Evolutionary conservation across 2,797 vertebrate species (phyloP).

Genomic region (Brachyrhaphis roseni): DNA sequence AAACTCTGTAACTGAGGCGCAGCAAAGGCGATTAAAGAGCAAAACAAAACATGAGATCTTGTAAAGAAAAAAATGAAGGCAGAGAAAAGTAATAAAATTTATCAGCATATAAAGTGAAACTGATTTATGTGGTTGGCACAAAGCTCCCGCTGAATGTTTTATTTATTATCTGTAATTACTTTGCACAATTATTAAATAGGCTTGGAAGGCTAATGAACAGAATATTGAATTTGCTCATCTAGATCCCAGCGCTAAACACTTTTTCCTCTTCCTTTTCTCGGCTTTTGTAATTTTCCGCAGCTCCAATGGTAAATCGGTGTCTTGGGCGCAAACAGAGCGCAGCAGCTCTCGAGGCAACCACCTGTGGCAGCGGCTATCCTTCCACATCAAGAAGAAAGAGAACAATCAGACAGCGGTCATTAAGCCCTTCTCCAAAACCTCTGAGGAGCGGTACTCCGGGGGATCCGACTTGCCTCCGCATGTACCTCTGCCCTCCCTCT

Average conservation of each 20-base stretch:
- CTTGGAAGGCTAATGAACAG: slow-evolving; percentile 8
- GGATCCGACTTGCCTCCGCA: slow-evolving; percentile 71
- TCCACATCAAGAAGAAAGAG: slow-evolving; percentile 97
- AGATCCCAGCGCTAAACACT: slow-evolving; percentile 1
- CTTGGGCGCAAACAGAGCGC: slow-evolving; percentile 95
- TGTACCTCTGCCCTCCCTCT: slow-evolving; percentile 70
- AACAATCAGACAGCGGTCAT: slow-evolving; percentile 98
- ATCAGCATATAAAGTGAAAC: background rate
- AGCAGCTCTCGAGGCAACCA: slow-evolving; percentile 90
- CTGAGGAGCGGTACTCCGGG: slow-evolving; percentile 83
- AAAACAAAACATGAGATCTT: background rate
- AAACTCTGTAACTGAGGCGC: background rate
- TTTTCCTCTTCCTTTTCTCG: background rate
- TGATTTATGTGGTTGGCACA: slow-evolving; percentile 12
- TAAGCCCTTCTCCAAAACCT: slow-evolving; percentile 95
- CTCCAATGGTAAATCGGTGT: slow-evolving; percentile 97
- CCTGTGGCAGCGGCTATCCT: slow-evolving; percentile 95
- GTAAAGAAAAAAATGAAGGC: background rate
- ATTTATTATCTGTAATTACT: slow-evolving; percentile 18
- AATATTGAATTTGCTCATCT: slow-evolving; percentile 2
- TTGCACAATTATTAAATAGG: background rate
- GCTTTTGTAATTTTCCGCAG: slow-evolving; percentile 68
- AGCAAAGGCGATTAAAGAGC: background rate
- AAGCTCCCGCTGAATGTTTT: slow-evolving; percentile 16
- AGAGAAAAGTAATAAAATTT: background rate